These are phyloP conservation scores for Penaeus monodon DNA, from an alignment of 2,888 invertebrate species.

Conservation along the genomic window DNA sequence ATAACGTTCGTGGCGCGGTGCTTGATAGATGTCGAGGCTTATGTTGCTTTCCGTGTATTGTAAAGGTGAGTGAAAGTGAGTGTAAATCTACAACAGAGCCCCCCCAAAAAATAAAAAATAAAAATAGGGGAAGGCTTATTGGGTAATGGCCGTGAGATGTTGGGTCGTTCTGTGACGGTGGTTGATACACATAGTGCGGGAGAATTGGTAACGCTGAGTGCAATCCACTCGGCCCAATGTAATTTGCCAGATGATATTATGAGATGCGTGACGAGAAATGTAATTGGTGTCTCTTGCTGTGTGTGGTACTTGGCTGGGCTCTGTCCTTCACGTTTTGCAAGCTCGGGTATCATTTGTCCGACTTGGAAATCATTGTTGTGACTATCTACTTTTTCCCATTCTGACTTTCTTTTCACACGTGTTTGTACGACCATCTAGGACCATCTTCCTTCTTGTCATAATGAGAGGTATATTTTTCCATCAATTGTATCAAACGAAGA, in stretches of 20 bases:
- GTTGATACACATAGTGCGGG: neutral
- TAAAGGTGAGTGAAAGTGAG: no score
- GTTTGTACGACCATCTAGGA: no score
- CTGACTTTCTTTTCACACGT: neutral
- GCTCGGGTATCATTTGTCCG: slow-evolving; percentile 22
- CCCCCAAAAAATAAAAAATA: no score
- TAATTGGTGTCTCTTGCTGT: slow-evolving; percentile 40
- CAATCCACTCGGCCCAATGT: slow-evolving; percentile 51
- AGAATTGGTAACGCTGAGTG: slow-evolving; percentile 45
- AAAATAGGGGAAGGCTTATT: no score
- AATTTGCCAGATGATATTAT: slow-evolving; percentile 56
- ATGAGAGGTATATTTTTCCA: no score
- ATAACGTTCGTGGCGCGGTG: neutral
- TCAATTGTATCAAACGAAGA: no score
- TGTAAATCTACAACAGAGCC: no score
- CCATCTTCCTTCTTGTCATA: no score
- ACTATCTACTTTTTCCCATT: neutral
- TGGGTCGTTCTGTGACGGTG: no score
- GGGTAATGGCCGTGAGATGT: no score
- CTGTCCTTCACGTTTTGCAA: slow-evolving; percentile 34
- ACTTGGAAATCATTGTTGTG: neutral
- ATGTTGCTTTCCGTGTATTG: no score
- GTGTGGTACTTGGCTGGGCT: slow-evolving; percentile 23
- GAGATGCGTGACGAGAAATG: slow-evolving; percentile 60
- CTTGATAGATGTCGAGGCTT: neutral